These are phyloP conservation scores for Cherax quadricarinatus DNA, from an alignment of 1,140 invertebrate genomes.

Conservation along the genomic window DNA sequence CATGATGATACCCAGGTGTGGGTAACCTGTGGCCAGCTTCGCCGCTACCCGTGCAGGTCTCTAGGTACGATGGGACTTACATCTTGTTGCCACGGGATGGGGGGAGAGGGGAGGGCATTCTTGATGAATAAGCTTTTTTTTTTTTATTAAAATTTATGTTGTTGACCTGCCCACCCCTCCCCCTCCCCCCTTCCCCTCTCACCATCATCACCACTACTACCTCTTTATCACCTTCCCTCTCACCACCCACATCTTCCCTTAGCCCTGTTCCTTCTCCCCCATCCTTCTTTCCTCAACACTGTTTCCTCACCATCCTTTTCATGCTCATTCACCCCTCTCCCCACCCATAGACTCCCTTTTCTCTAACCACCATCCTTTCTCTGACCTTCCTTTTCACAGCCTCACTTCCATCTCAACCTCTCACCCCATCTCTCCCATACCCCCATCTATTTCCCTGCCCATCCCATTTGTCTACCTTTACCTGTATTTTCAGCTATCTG, in stretches of 20 bases:
- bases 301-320: background rate
- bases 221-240: too few species aligned
- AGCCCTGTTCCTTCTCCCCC: too few species aligned
- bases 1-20: background rate
- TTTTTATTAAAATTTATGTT: too few species aligned
- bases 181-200: too few species aligned
- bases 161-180: too few species aligned
- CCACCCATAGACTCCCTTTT: background rate
- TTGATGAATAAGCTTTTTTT: too few species aligned
- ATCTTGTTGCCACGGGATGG: background rate
- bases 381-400: background rate
- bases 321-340: too few species aligned
- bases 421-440: background rate
- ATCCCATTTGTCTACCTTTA: too few species aligned
- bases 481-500: too few species aligned
- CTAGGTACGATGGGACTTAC: background rate
- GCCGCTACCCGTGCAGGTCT: conserved; percentile 20
- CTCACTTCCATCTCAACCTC: background rate
- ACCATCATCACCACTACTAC: too few species aligned
- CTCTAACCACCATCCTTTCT: background rate
- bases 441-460: background rate
- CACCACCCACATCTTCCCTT: too few species aligned
- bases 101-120: too few species aligned
- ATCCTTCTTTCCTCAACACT: background rate
- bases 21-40: background rate